These are phyloP conservation scores for Rhagologus leucostigma DNA, from an alignment of 2,113 vertebrate species.

Conservation along the genomic window DNA sequence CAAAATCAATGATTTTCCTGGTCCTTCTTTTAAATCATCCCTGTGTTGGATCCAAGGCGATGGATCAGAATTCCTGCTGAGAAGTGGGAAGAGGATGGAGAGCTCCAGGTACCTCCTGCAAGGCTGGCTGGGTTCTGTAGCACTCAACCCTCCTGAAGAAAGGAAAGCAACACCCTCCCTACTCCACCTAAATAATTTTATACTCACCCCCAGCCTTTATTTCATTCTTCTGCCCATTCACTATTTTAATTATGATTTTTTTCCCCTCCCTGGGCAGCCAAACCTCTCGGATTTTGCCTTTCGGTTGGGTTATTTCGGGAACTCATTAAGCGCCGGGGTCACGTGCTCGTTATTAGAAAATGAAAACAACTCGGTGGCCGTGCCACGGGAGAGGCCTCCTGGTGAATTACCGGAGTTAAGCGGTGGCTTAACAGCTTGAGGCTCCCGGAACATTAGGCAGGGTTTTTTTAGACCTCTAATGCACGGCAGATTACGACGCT, in stretches of 20 bases:
- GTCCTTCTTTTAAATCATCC: background rate
- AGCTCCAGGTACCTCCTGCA: background rate
- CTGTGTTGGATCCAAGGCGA: background rate
- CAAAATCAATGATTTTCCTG: background rate
- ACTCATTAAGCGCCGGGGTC: conserved; percentile 65
- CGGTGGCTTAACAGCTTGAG: conserved; percentile 43
- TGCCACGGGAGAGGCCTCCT: conserved; percentile 49
- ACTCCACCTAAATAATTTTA: background rate
- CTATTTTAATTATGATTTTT: conserved; percentile 58
- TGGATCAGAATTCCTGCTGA: background rate
- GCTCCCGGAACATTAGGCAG: conserved; percentile 7
- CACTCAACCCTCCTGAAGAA: background rate
- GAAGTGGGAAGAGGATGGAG: background rate
- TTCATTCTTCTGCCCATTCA: conserved; percentile 46
- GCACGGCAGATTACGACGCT: conserved; percentile 9
- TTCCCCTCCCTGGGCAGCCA: background rate
- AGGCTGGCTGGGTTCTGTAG: background rate
- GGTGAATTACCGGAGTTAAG: conserved; percentile 52
- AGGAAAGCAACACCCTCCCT: background rate
- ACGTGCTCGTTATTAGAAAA: conserved; percentile 58
- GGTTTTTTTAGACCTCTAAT: conserved; percentile 19
- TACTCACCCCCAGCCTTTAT: background rate
- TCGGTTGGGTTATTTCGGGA: conserved; percentile 63
- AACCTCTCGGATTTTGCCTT: conserved; percentile 50
- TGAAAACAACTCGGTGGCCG: conserved; percentile 20